Conservation (phyloP, 1,140 invertebrate species). For the Cyclargus thomasi region DNA sequence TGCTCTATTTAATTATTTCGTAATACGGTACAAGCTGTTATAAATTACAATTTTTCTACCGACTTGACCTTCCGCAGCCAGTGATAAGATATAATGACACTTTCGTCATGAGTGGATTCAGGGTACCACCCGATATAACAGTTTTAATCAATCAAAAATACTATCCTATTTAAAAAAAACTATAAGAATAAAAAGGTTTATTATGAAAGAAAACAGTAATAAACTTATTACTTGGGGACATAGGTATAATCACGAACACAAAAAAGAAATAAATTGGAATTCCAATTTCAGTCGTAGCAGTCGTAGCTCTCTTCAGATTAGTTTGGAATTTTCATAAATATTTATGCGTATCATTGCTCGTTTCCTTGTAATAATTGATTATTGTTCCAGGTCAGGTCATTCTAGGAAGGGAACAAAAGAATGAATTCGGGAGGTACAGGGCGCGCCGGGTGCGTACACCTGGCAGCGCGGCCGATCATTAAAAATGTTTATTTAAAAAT, state of each 20-base stretch:
- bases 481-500: slow-evolving; percentile 75
- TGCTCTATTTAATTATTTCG: background rate
- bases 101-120: background rate
- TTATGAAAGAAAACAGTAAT: too few species aligned
- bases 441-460: slow-evolving; percentile 62
- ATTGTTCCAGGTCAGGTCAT: slow-evolving; percentile 49
- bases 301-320: background rate
- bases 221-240: too few species aligned
- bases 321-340: background rate
- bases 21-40: background rate
- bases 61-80: background rate
- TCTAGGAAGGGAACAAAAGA: slow-evolving; percentile 69
- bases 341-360: background rate
- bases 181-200: too few species aligned
- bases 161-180: too few species aligned
- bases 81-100: background rate
- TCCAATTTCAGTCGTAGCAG: background rate
- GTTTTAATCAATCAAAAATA: too few species aligned
- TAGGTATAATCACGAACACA: too few species aligned
- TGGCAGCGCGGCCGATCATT: slow-evolving; percentile 66
- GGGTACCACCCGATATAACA: background rate
- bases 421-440: slow-evolving; percentile 38
- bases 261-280: background rate
- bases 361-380: slow-evolving; percentile 42
- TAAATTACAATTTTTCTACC: background rate